phyloP scores from a whole-genome alignment of 2,888 invertebrate species.

The Marasmarcha lunaedactyla region DNA sequence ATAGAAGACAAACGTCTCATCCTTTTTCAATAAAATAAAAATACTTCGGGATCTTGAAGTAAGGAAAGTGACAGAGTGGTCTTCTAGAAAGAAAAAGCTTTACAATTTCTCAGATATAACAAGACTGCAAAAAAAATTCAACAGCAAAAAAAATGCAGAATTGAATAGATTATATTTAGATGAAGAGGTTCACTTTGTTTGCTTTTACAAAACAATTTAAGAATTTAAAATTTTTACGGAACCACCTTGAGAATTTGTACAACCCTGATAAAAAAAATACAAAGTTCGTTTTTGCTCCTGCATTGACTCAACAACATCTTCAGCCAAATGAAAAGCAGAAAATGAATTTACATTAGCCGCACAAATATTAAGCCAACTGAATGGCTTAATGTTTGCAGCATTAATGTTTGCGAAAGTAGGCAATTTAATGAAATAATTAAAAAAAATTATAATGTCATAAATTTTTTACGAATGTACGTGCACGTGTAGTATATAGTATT shows the following conservation, averaged over 20 bases:
- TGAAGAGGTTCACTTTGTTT: no score
- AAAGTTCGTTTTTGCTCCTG: constrained; percentile 8
- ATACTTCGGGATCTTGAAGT: no score
- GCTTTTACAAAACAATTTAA: no score
- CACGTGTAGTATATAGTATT: constrained; percentile 7
- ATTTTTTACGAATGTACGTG: constrained; percentile 7
- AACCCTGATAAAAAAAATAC: constrained; percentile 8
- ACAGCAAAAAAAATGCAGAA: no score
- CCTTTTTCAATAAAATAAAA: no score
- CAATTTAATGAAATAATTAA: constrained; percentile 1
- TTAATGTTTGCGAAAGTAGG: background rate
- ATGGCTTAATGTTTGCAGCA: background rate
- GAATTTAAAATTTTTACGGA: no score
- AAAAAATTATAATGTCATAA: constrained; percentile 3
- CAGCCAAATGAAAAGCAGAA: constrained; percentile 8
- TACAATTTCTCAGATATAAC: no score
- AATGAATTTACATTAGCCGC: constrained; percentile 9
- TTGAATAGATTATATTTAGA: no score
- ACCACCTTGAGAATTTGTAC: constrained; percentile 5
- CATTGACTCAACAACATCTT: constrained; percentile 5
- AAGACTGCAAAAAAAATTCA: no score
- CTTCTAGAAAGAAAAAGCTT: no score
- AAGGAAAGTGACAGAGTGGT: no score
- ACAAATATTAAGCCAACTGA: constrained; percentile 1
- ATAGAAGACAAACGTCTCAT: no score